Evolutionary conservation across 2,888 invertebrate genomes (phyloP), one percentile per base, ranked within the genome.

Genomic region (Mimachlamys varia): DNA sequence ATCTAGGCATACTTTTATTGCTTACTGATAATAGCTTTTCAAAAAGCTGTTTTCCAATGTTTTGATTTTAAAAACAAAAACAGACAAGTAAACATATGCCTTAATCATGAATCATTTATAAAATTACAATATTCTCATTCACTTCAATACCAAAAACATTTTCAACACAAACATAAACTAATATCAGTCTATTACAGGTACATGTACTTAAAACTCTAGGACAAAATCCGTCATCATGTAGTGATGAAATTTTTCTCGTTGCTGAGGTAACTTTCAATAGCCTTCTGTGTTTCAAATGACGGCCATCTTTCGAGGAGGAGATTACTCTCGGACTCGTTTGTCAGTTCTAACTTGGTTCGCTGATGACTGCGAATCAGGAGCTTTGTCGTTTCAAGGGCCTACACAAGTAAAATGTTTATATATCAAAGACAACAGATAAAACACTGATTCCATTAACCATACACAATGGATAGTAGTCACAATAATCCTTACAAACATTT

Each of bases 281-380:
- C 95, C 37, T 97, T 97, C 96, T 98, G 98, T 94, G 98, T 98
- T 95, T 98, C 98, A 0, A 97, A 95, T 2, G 98, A 98, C 92
- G 97, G 97, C 98, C 98, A 98, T 95, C 98, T 98, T 93, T 98
- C 97, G 10, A 98, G 97, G 91, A 98, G 97, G 53, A 98, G 97
- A 94, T 98, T 97, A 91, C 97, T 97, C 96, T 98, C 98, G 5
- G 97, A 97, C 93, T 98, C 98, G 95, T 98, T 97, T 89, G 97
- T 97, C 49, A 97, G 97, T 93, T 97, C 97, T 92, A 98, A 96
- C 93, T 97, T 97, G 89, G 97, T 96, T 90, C 97, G 97, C 91
- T 97, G 97, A 96, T 97, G 97, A 95, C 97, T 97, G 92, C 97
- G 97, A 94, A 97, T 97, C 95, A 97, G 97, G 0, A 96, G 94